A percentile compares a stretch with the other conserved stretches of the same genome.
Conservation (phyloP, 2,113 vertebrate genomes). For the Oostethus manadensis region DNA sequence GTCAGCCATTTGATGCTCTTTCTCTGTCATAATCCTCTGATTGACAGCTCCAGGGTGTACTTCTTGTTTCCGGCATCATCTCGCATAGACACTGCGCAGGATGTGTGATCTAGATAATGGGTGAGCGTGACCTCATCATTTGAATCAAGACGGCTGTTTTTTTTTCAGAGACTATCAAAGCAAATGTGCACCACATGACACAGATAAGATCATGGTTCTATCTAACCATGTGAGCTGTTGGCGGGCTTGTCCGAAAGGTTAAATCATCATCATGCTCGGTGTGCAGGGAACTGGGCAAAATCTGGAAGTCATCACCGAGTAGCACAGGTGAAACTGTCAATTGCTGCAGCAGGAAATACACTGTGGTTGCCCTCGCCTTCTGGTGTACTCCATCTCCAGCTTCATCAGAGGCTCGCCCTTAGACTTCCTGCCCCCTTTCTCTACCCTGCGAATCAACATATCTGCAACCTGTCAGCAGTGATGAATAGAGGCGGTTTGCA, state of each 20-base stretch:
- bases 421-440: constrained; percentile 9
- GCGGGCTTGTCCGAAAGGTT: constrained; percentile 12
- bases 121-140: neutral
- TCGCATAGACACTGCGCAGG: neutral
- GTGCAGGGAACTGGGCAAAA: neutral
- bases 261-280: constrained; percentile 6
- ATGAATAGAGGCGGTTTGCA: constrained; percentile 59
- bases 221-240: constrained; percentile 3
- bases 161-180: neutral
- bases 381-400: constrained; percentile 28
- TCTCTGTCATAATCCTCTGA: too few species aligned
- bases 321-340: constrained; percentile 36
- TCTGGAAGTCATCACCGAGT: constrained; percentile 7
- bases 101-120: too few species aligned
- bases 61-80: too few species aligned
- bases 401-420: constrained; percentile 21
- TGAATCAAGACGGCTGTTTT: neutral
- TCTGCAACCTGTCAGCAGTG: constrained; percentile 60
- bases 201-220: neutral
- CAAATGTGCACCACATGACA: neutral
- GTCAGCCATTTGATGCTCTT: too few species aligned
- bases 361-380: constrained; percentile 23
- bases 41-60: too few species aligned
- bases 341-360: constrained; percentile 29
- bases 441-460: constrained; percentile 54